These are phyloP conservation scores for Empis livida DNA, from an alignment of 2,888 invertebrate genomes.

Conservation along the genomic window DNA sequence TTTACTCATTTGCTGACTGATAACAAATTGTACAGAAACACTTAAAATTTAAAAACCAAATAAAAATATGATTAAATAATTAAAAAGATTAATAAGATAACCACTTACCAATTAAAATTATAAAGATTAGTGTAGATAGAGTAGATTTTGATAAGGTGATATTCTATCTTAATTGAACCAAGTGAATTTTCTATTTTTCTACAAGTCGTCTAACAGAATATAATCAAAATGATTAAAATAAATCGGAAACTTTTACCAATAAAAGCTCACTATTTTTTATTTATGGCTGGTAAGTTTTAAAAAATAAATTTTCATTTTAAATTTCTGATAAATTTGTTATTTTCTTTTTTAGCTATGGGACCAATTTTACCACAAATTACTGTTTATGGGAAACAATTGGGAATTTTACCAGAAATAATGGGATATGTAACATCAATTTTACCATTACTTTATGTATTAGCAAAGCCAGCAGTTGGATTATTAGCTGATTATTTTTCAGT, in stretches of 20 bases:
- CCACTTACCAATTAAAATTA: no score
- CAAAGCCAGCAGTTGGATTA: constrained; percentile 65
- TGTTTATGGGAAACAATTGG: constrained; percentile 65
- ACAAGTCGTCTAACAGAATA: no score
- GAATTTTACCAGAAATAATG: constrained; percentile 62
- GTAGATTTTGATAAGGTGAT: no score
- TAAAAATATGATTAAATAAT: no score
- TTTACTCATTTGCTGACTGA: no score
- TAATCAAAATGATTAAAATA: constrained; percentile 41
- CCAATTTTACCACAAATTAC: constrained; percentile 66
- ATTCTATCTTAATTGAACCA: no score
- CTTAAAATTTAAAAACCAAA: no score
- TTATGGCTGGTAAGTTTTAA: constrained; percentile 62
- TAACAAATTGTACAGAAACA: no score
- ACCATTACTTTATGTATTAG: constrained; percentile 61
- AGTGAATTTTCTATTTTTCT: no score
- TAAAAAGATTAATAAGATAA: no score
- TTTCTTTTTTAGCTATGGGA: constrained; percentile 53
- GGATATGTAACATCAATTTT: constrained; percentile 61
- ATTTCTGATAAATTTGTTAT: background rate
- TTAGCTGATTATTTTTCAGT: constrained; percentile 60
- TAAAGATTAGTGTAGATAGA: no score
- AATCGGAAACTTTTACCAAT: constrained; percentile 60
- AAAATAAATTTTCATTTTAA: background rate
- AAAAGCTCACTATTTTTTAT: constrained; percentile 78